Evolutionary conservation across 64 coral and sea anemone genomes (phyloP), one percentile per base, ranked within the genome.

Genomic region (Porites lutea): DNA sequence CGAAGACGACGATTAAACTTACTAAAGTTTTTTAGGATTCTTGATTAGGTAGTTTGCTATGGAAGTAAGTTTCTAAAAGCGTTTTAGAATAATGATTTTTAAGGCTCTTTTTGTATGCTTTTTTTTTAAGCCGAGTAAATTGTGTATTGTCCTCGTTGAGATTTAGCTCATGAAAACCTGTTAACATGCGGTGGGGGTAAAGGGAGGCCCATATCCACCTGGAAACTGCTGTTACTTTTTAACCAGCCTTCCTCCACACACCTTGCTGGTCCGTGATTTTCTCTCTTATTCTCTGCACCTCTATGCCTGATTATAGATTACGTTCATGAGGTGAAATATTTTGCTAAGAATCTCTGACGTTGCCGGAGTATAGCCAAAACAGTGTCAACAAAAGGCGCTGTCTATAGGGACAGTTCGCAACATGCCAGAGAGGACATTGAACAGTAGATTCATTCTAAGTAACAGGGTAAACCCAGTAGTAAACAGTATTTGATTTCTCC

Each of bases 81-180:
- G 48, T 68, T 68, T 82, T 84, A 52, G 65, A 83, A 65, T 65
- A 61, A 59, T 61, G n/a, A n/a, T 46, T 83, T 65, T 82, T 59
- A 21, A 68, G 81, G 47, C 81, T 67, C 18, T 68, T 84, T 78
- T 84, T 84, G 44, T 66, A 52, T 21, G 61, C 2, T 7, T 67
- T 62, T 84, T 84, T 84, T 84, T 12, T 68, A 67, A 52, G 81
- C 81, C 63, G 46, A 18, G 27, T 19, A 76, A 76, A 18, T 84
- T 15, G 7, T 47, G 13, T 50, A 48, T 43, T 69, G 59, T 13
- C 43, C 14, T n/a, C 51, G 7, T 66, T 19, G 48, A 83, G 48
- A 66, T 82, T 14, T 63, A 82, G 59, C 48, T 48, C 6, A 64
- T 14, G 14, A 19, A 45, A 65, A 49, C 8, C 59, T 48, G 11